Conservation (phyloP, 2,888 invertebrate genomes). For the Theretra japonica region DNA sequence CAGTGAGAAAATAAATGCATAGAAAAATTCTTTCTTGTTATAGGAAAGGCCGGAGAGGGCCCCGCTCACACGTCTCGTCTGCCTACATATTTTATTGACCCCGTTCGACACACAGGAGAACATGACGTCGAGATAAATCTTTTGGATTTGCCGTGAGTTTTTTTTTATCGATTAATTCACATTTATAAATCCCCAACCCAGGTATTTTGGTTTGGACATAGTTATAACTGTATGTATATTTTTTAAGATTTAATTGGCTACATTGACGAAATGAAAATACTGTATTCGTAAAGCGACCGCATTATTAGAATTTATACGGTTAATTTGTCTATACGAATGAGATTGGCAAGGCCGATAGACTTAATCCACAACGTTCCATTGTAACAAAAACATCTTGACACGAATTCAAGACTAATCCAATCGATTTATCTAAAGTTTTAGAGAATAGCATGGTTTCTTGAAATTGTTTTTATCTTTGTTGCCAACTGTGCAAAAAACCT, state of each 20-base stretch:
- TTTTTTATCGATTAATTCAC: neutral
- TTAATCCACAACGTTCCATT: neutral
- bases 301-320: neutral
- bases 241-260: neutral
- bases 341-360: neutral
- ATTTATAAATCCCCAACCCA: neutral
- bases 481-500: neutral
- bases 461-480: neutral
- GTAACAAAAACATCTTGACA: neutral
- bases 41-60: conserved; percentile 74
- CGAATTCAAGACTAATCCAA: too few species aligned
- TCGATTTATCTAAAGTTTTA: too few species aligned
- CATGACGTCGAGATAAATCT: conserved; percentile 50
- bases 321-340: neutral
- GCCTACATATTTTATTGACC: conserved; percentile 83
- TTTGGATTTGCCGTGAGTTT: conserved; percentile 34
- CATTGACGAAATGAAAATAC: conserved; percentile 8
- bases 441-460: too few species aligned
- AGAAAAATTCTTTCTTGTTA: conserved; percentile 83
- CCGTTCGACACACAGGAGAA: conserved; percentile 49
- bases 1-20: conserved; percentile 77
- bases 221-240: neutral
- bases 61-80: conserved; percentile 69
- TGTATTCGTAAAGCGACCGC: neutral
- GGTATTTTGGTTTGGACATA: neutral